Percentiles rank a stretch among this genome's conserved stretches.
Evolutionary conservation across 2,888 invertebrate species (phyloP).

Genomic region (Orchestes rusci): DNA sequence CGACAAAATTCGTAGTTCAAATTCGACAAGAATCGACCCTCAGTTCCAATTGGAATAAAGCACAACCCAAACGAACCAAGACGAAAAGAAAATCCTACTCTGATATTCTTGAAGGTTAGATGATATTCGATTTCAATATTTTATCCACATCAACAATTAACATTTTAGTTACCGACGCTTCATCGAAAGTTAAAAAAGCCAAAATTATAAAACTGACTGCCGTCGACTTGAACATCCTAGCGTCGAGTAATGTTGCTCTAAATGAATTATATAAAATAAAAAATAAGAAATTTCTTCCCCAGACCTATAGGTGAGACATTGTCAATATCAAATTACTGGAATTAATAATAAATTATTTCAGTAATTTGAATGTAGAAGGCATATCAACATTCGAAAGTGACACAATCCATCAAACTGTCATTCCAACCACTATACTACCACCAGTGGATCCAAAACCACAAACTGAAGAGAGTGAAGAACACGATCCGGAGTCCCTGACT

Average conservation of each 20-base stretch:
- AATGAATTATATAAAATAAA: slow-evolving; percentile 55
- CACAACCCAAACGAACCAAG: slow-evolving; percentile 29
- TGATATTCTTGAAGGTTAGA: slow-evolving; percentile 61
- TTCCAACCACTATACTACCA: too few relatives aligned
- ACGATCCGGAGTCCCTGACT: too few relatives aligned
- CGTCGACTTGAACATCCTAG: slow-evolving; percentile 58
- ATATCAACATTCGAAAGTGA: slow-evolving; percentile 5
- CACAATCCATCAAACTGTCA: neutral
- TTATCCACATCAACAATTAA: too few relatives aligned
- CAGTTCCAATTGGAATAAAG: too few relatives aligned
- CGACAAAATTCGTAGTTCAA: too few relatives aligned
- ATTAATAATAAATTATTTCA: too few relatives aligned
- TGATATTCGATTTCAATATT: slow-evolving; percentile 12
- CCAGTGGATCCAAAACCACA: too few relatives aligned
- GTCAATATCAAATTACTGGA: too few relatives aligned
- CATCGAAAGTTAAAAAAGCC: slow-evolving; percentile 59
- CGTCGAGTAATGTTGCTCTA: slow-evolving; percentile 48
- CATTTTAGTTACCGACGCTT: slow-evolving; percentile 56
- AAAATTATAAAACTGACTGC: slow-evolving; percentile 60
- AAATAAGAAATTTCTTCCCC: slow-evolving; percentile 24
- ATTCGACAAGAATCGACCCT: too few relatives aligned
- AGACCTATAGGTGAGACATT: slow-evolving; percentile 37
- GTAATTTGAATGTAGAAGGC: slow-evolving; percentile 15
- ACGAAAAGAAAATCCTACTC: slow-evolving; percentile 46
- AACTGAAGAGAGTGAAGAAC: too few relatives aligned